Evolutionary conservation across 2,888 invertebrate species (phyloP).

Genomic region (Idaea aversata): DNA sequence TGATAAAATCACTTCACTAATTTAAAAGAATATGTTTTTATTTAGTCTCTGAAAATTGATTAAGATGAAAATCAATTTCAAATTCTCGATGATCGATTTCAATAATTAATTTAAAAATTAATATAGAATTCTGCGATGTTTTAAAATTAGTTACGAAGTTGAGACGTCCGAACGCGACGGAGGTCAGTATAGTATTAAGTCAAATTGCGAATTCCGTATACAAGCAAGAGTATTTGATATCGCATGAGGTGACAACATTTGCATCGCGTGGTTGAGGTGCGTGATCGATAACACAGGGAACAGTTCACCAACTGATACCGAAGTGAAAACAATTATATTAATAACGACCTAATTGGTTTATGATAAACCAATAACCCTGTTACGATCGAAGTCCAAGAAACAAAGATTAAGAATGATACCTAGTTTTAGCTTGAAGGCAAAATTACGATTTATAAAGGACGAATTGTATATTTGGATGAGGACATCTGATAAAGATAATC

Average conservation of each 20-base stretch:
- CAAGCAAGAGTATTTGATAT: constrained; percentile 13
- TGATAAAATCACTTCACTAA: constrained; percentile 39
- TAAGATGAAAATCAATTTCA: constrained; percentile 23
- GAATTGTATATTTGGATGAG: background rate
- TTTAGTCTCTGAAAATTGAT: constrained; percentile 26
- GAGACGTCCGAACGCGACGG: constrained; percentile 34
- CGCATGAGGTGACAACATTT: constrained; percentile 34
- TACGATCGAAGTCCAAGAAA: constrained; percentile 41
- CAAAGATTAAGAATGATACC: constrained; percentile 33
- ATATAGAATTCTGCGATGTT: too few relatives aligned
- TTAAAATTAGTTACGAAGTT: background rate
- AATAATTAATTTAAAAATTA: background rate
- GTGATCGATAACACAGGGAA: constrained; percentile 54
- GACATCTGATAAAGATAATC: background rate
- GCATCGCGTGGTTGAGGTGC: constrained; percentile 37
- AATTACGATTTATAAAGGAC: constrained; percentile 14
- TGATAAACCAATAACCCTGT: constrained; percentile 50
- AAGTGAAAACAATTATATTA: constrained; percentile 57
- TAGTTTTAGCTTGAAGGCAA: constrained; percentile 19
- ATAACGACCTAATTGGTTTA: constrained; percentile 61
- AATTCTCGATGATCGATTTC: constrained; percentile 11
- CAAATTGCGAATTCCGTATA: constrained; percentile 20
- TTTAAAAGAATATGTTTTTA: constrained; percentile 16
- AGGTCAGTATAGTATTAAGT: constrained; percentile 34
- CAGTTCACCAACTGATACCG: constrained; percentile 38